A percentile compares a stretch with the other conserved stretches of the same genome.
phyloP scores from a whole-genome alignment of 2,888 invertebrate species.

The Mesorhabditis belari region DNA sequence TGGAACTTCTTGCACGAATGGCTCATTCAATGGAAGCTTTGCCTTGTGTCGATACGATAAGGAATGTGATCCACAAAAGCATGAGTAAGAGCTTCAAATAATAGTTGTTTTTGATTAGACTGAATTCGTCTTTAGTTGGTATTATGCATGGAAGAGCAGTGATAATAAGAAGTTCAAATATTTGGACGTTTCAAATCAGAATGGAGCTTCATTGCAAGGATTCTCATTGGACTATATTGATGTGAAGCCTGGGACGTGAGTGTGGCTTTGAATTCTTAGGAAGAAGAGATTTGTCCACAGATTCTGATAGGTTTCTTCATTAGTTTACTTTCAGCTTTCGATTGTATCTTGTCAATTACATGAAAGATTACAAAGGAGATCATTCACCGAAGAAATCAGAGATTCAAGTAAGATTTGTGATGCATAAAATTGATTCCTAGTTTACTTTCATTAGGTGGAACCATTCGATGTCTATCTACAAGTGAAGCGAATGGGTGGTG shows the following conservation, averaged over 20 bases:
- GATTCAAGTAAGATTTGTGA: not conserved
- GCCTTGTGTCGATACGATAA: not conserved
- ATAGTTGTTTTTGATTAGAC: not conserved
- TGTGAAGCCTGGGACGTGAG: constrained; percentile 10
- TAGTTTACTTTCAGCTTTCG: constrained; percentile 4
- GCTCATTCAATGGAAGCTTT: not conserved
- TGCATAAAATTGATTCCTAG: not conserved
- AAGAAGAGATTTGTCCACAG: too few species aligned
- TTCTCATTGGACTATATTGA: constrained; percentile 2
- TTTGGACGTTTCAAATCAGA: not conserved
- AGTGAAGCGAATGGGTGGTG: constrained; percentile 15
- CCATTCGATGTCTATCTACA: not conserved
- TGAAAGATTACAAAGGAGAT: constrained; percentile 1
- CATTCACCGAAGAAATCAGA: constrained; percentile 1
- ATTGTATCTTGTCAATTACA: constrained; percentile 7
- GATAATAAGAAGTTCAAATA: not conserved
- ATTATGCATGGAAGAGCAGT: not conserved
- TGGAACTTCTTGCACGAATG: not conserved
- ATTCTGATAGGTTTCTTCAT: not conserved
- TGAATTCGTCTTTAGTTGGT: not conserved
- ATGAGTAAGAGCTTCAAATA: constrained; percentile 1
- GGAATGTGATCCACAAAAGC: not conserved
- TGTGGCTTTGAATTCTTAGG: too few species aligned
- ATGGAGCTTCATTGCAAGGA: too few species aligned
- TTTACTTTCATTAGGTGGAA: not conserved